phyloP scores from a whole-genome alignment of 2,888 invertebrate species.

The Ornithoptera priamus region DNA sequence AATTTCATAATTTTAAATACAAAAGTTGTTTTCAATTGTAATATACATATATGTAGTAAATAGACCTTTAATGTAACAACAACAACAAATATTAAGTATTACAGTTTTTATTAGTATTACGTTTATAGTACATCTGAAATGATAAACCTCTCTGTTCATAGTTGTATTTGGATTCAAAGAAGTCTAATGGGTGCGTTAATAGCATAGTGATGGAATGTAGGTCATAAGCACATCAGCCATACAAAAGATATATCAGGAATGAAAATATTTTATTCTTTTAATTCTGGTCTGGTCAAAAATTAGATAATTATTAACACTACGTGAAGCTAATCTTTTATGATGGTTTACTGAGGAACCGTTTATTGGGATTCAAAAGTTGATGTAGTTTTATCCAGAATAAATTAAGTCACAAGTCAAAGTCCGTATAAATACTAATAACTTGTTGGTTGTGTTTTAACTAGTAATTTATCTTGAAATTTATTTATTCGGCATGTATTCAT shows the following conservation, averaged over 20 bases:
- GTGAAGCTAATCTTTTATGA: no score
- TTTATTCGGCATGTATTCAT: background rate
- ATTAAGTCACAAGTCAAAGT: no score
- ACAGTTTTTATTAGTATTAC: slow-evolving; percentile 14
- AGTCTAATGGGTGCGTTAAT: slow-evolving; percentile 30
- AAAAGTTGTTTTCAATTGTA: no score
- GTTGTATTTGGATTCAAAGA: slow-evolving; percentile 29
- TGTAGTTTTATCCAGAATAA: no score
- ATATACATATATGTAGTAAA: background rate
- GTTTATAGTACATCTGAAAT: slow-evolving; percentile 12
- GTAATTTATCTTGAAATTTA: no score
- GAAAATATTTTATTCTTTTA: background rate
- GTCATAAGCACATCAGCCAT: slow-evolving; percentile 26
- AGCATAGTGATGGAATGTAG: slow-evolving; percentile 27
- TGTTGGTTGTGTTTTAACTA: no score
- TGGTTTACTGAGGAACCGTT: no score
- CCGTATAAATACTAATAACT: no score
- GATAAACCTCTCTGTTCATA: slow-evolving; percentile 24
- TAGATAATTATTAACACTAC: no score
- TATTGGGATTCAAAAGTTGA: no score
- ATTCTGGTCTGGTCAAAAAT: background rate
- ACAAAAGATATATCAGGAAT: slow-evolving; percentile 15
- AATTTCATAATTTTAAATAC: no score
- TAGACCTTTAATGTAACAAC: background rate
- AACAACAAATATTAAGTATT: no score